A percentile compares a stretch with the other conserved stretches of the same genome.
phyloP scores from a whole-genome alignment of 2,888 invertebrate genomes.

The Tineola bisselliella region DNA sequence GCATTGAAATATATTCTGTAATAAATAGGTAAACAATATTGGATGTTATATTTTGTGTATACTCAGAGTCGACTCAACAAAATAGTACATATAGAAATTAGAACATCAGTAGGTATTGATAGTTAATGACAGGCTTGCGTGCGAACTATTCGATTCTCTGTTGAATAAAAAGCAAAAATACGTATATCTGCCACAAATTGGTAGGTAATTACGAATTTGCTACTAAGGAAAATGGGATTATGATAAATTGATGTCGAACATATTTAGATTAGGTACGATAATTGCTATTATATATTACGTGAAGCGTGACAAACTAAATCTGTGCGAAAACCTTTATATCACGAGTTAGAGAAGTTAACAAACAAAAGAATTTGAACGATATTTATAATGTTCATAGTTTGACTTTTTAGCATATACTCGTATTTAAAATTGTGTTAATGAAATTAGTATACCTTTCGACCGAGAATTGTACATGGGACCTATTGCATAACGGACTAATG shows the following conservation, averaged over 20 bases:
- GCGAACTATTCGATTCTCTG: neutral
- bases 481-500: too few species aligned
- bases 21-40: neutral
- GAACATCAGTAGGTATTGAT: neutral
- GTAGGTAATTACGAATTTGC: neutral
- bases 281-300: neutral
- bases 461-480: too few species aligned
- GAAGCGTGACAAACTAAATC: too few species aligned
- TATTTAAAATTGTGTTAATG: too few species aligned
- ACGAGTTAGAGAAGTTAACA: too few species aligned
- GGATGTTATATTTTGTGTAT: neutral
- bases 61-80: neutral
- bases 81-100: neutral
- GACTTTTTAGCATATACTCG: too few species aligned
- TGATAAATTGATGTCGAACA: neutral
- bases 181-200: neutral
- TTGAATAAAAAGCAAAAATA: neutral
- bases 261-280: neutral
- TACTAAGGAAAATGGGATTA: neutral
- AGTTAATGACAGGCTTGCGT: conserved; percentile 12
- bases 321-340: too few species aligned
- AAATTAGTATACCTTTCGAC: too few species aligned
- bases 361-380: too few species aligned
- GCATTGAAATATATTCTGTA: too few species aligned
- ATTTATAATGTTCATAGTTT: too few species aligned